Base-by-base conservation (phyloP, 2,888 invertebrate genomes). In the Shargacucullia verbasci region DNA sequence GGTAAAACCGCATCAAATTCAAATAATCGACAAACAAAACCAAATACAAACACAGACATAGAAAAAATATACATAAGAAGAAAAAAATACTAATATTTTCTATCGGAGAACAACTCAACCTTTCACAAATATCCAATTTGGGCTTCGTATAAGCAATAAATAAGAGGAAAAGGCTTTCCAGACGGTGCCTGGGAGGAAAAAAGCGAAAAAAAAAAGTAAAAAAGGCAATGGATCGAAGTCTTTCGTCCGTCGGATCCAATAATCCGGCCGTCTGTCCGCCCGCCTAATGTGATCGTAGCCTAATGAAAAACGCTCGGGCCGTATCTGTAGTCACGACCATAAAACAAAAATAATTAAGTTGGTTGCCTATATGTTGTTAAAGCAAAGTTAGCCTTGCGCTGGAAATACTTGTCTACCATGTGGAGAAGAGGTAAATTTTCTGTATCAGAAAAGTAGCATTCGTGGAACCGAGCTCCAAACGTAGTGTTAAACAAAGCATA, bases 181-280 rank as follows among this genome's bases (percentile, higher is more conserved):
- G 93, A 92, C 92, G 89, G 84, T 81, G 86, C 84, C 78, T 76
- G 83, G 73, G 75, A 81, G 84, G 81, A 70, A 80, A 85, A 82
- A 81, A 84, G 75, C 57, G 48, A 3, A 63, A 74, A 82, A 85
- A 85, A 86, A 85, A 83, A 77, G 73, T 72, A 83, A 89, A 91
- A 91, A 89, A 88, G 87, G 88, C 86, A 87, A 81, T 84, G 90
- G 93, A 92, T 92, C 92, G 92, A 92, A 93, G 92, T 88, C 91
- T 87, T 90, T 89, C 91, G 92, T 88, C 92, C 93, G 93, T 90
- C 92, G 91, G 91, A 92, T 94, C 93, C 93, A 94, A 94, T 94
- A 94, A 94, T 94, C 93, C 92, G 79, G 81, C 88, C 88, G 92
- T 90, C 93, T 92, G 93, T 92, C 92, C 91, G 92, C 87, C 81